Conservation (phyloP, 2,113 vertebrate genomes). For the Colossoma macropomum region DNA sequence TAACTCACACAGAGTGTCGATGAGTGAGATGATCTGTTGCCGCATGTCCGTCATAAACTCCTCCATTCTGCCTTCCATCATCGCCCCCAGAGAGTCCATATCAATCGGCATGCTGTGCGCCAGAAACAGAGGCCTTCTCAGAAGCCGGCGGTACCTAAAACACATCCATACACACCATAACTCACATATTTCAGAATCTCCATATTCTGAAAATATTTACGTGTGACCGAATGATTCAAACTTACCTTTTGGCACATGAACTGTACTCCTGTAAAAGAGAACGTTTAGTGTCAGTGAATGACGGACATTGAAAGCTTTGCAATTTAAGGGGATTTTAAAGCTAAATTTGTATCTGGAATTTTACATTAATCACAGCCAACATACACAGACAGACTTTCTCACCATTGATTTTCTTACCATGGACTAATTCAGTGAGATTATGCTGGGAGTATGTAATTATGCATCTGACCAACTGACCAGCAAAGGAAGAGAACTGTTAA, state of each 20-base stretch:
- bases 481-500: too few species aligned
- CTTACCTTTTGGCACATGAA: constrained; percentile 51
- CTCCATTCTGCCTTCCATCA: constrained; percentile 71
- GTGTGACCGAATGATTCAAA: not conserved
- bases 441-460: too few species aligned
- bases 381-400: too few species aligned
- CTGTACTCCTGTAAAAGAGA: constrained; percentile 57
- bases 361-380: too few species aligned
- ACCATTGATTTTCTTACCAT: too few species aligned
- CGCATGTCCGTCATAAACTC: constrained; percentile 67
- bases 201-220: not conserved
- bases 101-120: constrained; percentile 68
- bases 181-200: not conserved
- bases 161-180: too few species aligned
- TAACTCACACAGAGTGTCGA: constrained; percentile 65
- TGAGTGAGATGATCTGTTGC: constrained; percentile 47
- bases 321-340: not conserved
- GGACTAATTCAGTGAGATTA: too few species aligned
- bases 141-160: constrained; percentile 63
- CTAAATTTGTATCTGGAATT: not conserved
- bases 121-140: constrained; percentile 70
- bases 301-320: not conserved
- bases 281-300: not conserved
- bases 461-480: too few species aligned
- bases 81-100: constrained; percentile 57